Conservation (phyloP, 2,888 invertebrate species). For the Lochmaea capreae region DNA sequence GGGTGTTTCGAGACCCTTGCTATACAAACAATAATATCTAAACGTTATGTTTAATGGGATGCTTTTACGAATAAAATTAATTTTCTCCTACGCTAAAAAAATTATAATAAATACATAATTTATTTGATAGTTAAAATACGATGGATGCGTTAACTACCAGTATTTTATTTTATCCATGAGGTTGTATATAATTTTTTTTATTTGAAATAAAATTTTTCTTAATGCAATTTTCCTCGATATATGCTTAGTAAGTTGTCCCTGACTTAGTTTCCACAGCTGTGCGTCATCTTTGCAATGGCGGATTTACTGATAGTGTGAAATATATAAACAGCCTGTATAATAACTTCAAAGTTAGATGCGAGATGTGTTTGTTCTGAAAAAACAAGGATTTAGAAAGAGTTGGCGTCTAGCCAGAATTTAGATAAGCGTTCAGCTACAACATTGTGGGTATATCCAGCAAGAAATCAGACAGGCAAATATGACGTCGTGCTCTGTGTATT, state of each 20-base stretch:
- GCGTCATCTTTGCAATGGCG: conserved; percentile 9
- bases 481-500: conserved; percentile 50
- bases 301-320: conserved; percentile 7
- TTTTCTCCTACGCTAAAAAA: too few species aligned
- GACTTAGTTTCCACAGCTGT: conserved; percentile 10
- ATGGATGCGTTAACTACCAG: too few species aligned
- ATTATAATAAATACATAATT: too few species aligned
- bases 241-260: conserved; percentile 2
- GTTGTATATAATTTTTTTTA: too few species aligned
- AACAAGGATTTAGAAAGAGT: conserved; percentile 51
- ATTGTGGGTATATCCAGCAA: conserved; percentile 45
- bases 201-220: too few species aligned
- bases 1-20: too few species aligned
- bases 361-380: conserved; percentile 44
- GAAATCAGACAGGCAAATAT: conserved; percentile 50
- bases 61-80: too few species aligned
- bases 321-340: conserved; percentile 12
- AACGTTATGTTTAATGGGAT: too few species aligned
- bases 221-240: too few species aligned
- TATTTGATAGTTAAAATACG: too few species aligned
- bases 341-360: conserved; percentile 22
- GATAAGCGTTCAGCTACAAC: conserved; percentile 50
- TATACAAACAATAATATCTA: too few species aligned
- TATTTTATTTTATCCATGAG: too few species aligned
- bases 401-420: conserved; percentile 56